phyloP scores from a whole-genome alignment of 2,113 vertebrate genomes.

The Elanoides forficatus region DNA sequence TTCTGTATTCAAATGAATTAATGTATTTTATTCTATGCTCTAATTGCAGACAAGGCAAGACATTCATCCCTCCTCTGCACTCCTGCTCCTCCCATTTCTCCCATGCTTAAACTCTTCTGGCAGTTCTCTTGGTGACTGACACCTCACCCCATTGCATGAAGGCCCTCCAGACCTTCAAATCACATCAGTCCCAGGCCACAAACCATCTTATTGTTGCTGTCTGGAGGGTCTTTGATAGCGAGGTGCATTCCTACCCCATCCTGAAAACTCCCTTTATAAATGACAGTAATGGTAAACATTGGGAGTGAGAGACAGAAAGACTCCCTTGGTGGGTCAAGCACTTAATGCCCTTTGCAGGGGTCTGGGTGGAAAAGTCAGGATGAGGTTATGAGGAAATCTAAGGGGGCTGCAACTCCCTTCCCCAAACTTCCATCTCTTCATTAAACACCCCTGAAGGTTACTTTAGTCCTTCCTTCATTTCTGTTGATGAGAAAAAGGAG shows the following conservation, averaged over 20 bases:
- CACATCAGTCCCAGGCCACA: not conserved
- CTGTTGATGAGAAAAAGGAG: not conserved
- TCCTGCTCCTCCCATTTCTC: not conserved
- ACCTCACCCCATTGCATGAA: fast-evolving
- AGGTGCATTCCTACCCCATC: not conserved
- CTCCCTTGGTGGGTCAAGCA: not conserved
- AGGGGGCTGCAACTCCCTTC: not conserved
- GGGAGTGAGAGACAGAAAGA: not conserved
- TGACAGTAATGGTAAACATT: not conserved
- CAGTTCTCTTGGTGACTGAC: not conserved
- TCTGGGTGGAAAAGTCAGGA: not conserved
- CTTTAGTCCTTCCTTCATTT: not conserved
- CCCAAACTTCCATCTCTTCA: not conserved
- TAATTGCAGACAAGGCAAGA: not conserved
- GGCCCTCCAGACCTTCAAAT: not conserved
- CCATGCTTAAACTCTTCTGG: not conserved
- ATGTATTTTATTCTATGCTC: not conserved
- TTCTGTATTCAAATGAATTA: not conserved
- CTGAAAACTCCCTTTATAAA: not conserved
- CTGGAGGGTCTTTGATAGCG: not conserved
- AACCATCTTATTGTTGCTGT: not conserved
- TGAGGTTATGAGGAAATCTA: not conserved
- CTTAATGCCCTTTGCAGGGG: not conserved
- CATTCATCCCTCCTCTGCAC: not conserved
- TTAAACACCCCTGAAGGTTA: not conserved